These are phyloP conservation scores for Stenurella melanura DNA, from an alignment of 2,888 invertebrate species.

Conservation along the genomic window DNA sequence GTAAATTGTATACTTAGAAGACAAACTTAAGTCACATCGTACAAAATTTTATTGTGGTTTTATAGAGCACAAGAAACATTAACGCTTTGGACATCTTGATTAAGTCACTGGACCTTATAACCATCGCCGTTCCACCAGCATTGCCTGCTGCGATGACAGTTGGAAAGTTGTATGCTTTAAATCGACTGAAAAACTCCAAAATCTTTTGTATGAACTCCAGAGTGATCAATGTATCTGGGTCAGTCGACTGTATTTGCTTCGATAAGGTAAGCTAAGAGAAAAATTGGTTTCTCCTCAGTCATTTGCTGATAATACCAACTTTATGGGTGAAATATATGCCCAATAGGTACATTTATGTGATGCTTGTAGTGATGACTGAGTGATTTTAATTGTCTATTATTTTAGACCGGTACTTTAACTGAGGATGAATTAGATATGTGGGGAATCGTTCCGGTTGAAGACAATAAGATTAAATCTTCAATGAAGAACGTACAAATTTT, in stretches of 20 bases:
- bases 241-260: slow-evolving; percentile 91
- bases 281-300: too few species aligned
- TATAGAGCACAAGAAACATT: slow-evolving; percentile 78
- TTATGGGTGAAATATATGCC: too few species aligned
- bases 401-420: slow-evolving; percentile 94
- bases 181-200: slow-evolving; percentile 83
- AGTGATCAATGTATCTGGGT: slow-evolving; percentile 94
- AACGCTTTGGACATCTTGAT: slow-evolving; percentile 80
- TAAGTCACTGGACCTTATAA: slow-evolving; percentile 93
- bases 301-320: too few species aligned
- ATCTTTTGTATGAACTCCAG: slow-evolving; percentile 95
- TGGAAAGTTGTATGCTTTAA: slow-evolving; percentile 93
- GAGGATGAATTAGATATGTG: slow-evolving; percentile 97
- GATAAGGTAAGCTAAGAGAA: slow-evolving; percentile 82
- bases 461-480: slow-evolving; percentile 58
- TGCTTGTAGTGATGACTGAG: too few species aligned
- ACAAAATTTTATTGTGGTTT: neutral
- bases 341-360: too few species aligned
- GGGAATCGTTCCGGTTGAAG: slow-evolving; percentile 85
- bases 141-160: slow-evolving; percentile 98
- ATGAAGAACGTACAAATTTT: slow-evolving; percentile 62
- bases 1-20: slow-evolving; percentile 71
- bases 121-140: slow-evolving; percentile 96
- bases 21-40: too few species aligned
- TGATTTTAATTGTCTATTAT: slow-evolving; percentile 12